Base-by-base conservation (phyloP, 2,113 vertebrate genomes). In the Sturnira hondurensis region DNA sequence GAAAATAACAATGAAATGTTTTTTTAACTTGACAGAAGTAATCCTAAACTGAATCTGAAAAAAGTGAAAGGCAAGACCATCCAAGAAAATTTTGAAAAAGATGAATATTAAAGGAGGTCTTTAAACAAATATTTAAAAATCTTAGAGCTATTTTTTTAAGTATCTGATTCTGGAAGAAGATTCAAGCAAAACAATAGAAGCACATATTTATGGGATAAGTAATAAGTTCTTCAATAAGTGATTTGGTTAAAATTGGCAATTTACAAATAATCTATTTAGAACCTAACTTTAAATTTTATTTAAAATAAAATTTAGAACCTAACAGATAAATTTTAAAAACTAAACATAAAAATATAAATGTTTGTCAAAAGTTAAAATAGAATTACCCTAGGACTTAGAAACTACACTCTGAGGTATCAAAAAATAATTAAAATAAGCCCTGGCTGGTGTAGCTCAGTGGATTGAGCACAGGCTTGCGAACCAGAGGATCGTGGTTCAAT, bases 41-140 rank as follows among this genome's bases (percentile, higher is more conserved):
- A 90, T 91, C 63, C 71, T 95, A 52, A 87, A 82, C 90, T 91
- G 89, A 89, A 71, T 78, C 63, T 93, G 24, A 78, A 82, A 77
- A 56, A 87, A 89, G n/a, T 33, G 61, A 94, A 91, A 88, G 43
- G 31, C 58, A 92, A 89, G 33, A 58, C 14, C 41, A 82, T 16
- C 26, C 50, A n/a, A 61, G 45, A 89, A 91, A 83, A 85, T 73
- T 26, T 52, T 84, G 15, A 80, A 76, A 94, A 93, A 58, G 14
- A 38, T 80, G 26, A 90, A 61, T 77, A 61, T 36, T n/a, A 56
- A 65, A 87, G 22, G 63, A 90, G 47, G 5, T 74, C 28, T 70
- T 89, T 52, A 95, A 95, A 13, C 14, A 31, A 4, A 90, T 68
- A 90, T 84, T 74, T 97, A 8, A 76, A 87, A 78, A 19, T 71